Evolutionary conservation across 2,113 vertebrate species (phyloP).

Genomic region (Ctenomys sociabilis): DNA sequence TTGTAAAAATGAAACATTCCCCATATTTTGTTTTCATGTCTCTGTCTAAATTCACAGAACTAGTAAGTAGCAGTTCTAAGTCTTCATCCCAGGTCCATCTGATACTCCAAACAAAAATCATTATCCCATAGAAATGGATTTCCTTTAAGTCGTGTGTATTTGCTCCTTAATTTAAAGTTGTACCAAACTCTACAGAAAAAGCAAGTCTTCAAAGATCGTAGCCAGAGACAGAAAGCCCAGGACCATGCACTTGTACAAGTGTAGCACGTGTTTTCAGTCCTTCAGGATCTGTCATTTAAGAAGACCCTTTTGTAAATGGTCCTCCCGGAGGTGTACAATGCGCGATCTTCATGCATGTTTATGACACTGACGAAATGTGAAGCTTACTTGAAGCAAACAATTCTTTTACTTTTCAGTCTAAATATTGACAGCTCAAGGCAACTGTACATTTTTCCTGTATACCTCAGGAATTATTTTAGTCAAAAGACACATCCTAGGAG

Average conservation of each 20-base stretch:
- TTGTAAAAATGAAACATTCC: not conserved
- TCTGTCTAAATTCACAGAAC: not conserved
- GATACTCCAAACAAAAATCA: not conserved
- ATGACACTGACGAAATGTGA: not conserved
- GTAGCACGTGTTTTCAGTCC: rapidly evolving
- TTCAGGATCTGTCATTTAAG: not conserved
- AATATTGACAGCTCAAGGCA: not conserved
- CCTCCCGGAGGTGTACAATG: not conserved
- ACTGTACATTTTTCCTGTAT: slow-evolving; percentile 10
- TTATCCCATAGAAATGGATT: not conserved
- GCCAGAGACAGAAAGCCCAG: not conserved
- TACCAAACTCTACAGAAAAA: not conserved
- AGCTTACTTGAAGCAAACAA: not conserved
- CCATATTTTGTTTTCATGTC: not conserved
- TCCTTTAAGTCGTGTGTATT: not conserved
- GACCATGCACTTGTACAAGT: too few species aligned
- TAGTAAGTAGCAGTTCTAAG: slow-evolving; percentile 5
- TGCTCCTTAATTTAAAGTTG: not conserved
- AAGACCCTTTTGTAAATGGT: not conserved
- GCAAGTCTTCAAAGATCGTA: not conserved
- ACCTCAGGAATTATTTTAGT: slow-evolving; percentile 15
- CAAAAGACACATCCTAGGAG: not conserved
- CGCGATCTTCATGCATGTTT: not conserved
- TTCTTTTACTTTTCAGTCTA: not conserved
- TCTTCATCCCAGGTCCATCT: not conserved